Conservation (phyloP, 2,888 invertebrate species). For the Heliconius erato region DNA sequence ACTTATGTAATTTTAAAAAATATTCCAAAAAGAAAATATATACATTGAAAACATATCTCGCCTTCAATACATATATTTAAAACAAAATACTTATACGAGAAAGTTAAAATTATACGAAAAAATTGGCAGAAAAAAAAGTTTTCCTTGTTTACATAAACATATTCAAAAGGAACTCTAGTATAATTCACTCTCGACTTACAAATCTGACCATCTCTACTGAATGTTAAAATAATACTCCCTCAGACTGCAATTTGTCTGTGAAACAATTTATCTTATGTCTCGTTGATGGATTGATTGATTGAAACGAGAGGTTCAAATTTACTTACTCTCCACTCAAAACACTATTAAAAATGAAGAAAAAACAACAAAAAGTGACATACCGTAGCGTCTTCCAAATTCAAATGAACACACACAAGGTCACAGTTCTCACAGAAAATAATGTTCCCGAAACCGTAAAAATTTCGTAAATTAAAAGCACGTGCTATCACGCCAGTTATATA, state of each 20-base stretch:
- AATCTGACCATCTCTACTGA: conserved; percentile 64
- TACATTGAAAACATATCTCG: not conserved
- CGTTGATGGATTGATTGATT: not conserved
- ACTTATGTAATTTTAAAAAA: too few species aligned
- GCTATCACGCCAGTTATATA: conserved; percentile 59
- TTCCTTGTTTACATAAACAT: conserved; percentile 43
- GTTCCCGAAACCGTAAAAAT: conserved; percentile 57
- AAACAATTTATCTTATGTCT: conserved; percentile 17
- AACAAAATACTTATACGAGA: too few species aligned
- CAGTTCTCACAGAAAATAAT: conserved; percentile 74
- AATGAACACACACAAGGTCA: conserved; percentile 68
- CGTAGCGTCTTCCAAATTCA: conserved; percentile 63
- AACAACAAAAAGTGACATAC: conserved; percentile 57
- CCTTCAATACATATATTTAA: not conserved
- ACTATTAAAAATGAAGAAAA: not conserved
- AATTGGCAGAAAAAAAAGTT: conserved; percentile 28
- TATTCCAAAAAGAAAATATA: too few species aligned
- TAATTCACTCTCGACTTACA: conserved; percentile 51
- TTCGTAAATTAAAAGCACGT: conserved; percentile 66
- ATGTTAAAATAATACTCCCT: conserved; percentile 54
- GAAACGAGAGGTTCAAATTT: not conserved
- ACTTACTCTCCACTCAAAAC: not conserved
- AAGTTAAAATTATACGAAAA: not conserved
- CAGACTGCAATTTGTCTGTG: conserved; percentile 24
- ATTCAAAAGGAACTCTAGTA: conserved; percentile 42